Percentiles rank a stretch among this genome's conserved stretches.
Evolutionary conservation across 2,888 invertebrate genomes (phyloP).

Genomic region (Melangyna quadrimaculata): DNA sequence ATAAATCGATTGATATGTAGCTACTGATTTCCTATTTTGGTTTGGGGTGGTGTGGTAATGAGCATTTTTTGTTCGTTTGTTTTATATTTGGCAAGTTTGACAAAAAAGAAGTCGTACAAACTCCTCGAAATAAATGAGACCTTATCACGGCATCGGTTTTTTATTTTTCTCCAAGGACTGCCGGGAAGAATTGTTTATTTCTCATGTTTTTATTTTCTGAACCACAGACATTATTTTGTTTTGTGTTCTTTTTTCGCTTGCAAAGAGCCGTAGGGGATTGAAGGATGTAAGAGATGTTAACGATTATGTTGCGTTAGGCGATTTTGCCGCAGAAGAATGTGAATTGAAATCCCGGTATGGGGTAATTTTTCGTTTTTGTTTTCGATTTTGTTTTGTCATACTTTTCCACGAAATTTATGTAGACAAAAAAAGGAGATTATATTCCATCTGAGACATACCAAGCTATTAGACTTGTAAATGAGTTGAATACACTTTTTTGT

Average conservation of each 20-base stretch:
- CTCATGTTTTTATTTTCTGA: conserved; percentile 18
- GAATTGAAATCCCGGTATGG: conserved; percentile 41
- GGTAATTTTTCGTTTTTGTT: neutral
- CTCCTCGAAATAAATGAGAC: conserved; percentile 58
- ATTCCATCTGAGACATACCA: conserved; percentile 7
- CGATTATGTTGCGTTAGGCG: conserved; percentile 45
- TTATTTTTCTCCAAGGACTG: neutral
- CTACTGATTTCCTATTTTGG: neutral
- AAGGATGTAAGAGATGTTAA: conserved; percentile 32
- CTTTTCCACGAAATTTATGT: conserved; percentile 2
- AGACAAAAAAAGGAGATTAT: neutral
- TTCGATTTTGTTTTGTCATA: neutral
- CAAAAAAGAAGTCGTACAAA: conserved; percentile 47
- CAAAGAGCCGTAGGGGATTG: neutral
- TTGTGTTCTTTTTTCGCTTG: neutral
- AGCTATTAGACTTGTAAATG: conserved; percentile 38
- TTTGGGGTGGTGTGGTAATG: neutral
- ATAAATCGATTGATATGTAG: conserved; percentile 58
- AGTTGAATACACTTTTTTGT: conserved; percentile 14
- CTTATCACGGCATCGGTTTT: conserved; percentile 59
- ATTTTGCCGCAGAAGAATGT: conserved; percentile 41
- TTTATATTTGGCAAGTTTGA: conserved; percentile 15
- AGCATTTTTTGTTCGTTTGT: conserved; percentile 13
- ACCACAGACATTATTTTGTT: conserved; percentile 23
- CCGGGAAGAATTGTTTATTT: conserved; percentile 2